phyloP scores from a whole-genome alignment of 2,113 vertebrate species.

The Ceyx cyanopectus region DNA sequence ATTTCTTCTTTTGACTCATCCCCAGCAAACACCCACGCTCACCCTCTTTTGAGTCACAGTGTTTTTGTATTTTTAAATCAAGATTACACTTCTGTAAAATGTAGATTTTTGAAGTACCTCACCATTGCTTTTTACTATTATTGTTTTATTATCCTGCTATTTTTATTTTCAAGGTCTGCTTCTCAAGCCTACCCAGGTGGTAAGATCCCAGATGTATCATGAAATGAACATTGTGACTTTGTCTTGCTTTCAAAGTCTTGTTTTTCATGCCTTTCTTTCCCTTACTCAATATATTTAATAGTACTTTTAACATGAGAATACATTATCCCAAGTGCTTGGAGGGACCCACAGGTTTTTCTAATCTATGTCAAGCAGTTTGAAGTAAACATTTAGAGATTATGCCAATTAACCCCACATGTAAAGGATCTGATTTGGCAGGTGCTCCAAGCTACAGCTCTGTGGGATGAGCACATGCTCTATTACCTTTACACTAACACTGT shows the following conservation, averaged over 20 bases:
- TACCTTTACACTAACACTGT: neutral
- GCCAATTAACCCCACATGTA: neutral
- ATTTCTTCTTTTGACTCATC: constrained; percentile 64
- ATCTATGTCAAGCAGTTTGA: neutral
- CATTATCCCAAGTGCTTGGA: neutral
- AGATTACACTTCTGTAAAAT: constrained; percentile 56
- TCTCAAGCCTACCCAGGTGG: constrained; percentile 17
- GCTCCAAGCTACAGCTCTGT: neutral
- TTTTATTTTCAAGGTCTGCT: constrained; percentile 41
- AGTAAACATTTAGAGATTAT: neutral
- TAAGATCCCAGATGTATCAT: neutral
- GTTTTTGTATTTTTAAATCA: constrained; percentile 66
- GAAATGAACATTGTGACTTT: constrained; percentile 23
- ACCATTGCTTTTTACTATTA: constrained; percentile 29
- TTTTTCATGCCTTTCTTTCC: constrained; percentile 19
- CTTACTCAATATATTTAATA: neutral
- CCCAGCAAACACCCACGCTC: constrained; percentile 41
- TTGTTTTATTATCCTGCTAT: constrained; percentile 39
- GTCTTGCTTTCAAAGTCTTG: neutral
- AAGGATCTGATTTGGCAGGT: neutral
- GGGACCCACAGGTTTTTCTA: neutral
- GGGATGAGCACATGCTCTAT: neutral
- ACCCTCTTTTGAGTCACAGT: constrained; percentile 54
- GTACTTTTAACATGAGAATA: constrained; percentile 13
- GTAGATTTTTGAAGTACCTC: constrained; percentile 43